Evolutionary conservation across 2,797 vertebrate genomes (phyloP), one percentile per base, ranked within the genome.

Genomic region (Phoebastria nigripes): DNA sequence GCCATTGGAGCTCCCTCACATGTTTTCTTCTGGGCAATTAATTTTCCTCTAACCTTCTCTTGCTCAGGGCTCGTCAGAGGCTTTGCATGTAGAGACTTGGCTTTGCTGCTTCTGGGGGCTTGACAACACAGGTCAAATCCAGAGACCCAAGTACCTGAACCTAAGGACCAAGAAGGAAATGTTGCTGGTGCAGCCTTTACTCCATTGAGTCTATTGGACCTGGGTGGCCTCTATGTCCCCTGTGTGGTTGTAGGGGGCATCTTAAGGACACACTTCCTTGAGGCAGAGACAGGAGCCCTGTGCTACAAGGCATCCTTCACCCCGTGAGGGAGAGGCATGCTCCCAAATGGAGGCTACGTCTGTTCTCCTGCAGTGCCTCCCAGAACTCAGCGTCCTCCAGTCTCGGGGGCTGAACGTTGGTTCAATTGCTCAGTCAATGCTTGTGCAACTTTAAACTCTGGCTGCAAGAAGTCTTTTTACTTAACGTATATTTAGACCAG

Each of bases 321-420:
- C 6, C 14, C 0, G 0, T 21, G 15, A 33, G 28, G 15, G 46
- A 74, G 8, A 79, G 24, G 13, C 6, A 1, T 7, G 13, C 10
- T 81, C 33, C 59, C 3, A 15, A 69, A 37, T 4, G 21, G 15
- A 44, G 29, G 14, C 31, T 28, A 2, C 2, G 0, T 56, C 65
- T 58, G 1, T 5, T 49, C 18, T 82, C 29, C 5, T 33, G 25
- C 0, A 0, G 18, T 37, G 49, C 49, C 44, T 87, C 25, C 41
- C 61, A 65, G 59, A 70, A 51, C 47, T 58, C 2, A 2, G n/a
- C 0, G 0, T 9, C 6, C 20, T 71, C 31, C n/a, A 49, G n/a
- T 8, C 51, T 28, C 0, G 1, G 28, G 12, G 33, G 11, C 15
- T 78, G 47, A 62, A 26, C 0, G 0, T 51, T 72, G 51, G 51